A percentile compares a stretch with the other conserved stretches of the same genome.
These are phyloP conservation scores for Elgonia sp. DNA, from an alignment of 2,888 invertebrate genomes.

Conservation along the genomic window DNA sequence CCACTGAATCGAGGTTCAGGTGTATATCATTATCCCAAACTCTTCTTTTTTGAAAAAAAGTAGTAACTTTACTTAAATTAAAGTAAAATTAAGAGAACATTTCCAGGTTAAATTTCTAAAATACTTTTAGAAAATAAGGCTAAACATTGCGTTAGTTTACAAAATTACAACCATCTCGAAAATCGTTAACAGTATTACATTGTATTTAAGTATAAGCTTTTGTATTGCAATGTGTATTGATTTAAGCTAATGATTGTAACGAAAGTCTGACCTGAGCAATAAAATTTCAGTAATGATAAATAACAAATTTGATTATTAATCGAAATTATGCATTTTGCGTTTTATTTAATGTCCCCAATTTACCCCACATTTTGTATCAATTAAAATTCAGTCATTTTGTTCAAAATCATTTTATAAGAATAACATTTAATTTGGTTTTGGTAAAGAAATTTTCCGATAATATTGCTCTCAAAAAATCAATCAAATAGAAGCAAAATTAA, in stretches of 20 bases:
- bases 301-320: slow-evolving; percentile 24
- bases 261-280: slow-evolving; percentile 49
- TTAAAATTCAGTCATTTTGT: neutral
- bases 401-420: neutral
- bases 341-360: slow-evolving; percentile 60
- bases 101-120: neutral
- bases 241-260: slow-evolving; percentile 39
- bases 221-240: slow-evolving; percentile 45
- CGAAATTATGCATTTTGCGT: slow-evolving; percentile 34
- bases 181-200: slow-evolving; percentile 45
- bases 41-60: neutral
- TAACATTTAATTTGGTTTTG: neutral
- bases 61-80: neutral
- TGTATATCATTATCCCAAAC: too few species aligned
- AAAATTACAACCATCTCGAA: slow-evolving; percentile 5
- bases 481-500: neutral
- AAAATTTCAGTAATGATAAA: slow-evolving; percentile 51
- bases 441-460: slow-evolving; percentile 32
- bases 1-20: too few species aligned
- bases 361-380: slow-evolving; percentile 14
- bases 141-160: neutral
- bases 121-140: neutral
- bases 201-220: slow-evolving; percentile 45
- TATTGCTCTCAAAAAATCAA: slow-evolving; percentile 11
- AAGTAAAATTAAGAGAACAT: neutral